Evolutionary conservation across 2,113 vertebrate species (phyloP), one percentile per base, ranked within the genome.

Genomic region (Petrocephalus zakoni): DNA sequence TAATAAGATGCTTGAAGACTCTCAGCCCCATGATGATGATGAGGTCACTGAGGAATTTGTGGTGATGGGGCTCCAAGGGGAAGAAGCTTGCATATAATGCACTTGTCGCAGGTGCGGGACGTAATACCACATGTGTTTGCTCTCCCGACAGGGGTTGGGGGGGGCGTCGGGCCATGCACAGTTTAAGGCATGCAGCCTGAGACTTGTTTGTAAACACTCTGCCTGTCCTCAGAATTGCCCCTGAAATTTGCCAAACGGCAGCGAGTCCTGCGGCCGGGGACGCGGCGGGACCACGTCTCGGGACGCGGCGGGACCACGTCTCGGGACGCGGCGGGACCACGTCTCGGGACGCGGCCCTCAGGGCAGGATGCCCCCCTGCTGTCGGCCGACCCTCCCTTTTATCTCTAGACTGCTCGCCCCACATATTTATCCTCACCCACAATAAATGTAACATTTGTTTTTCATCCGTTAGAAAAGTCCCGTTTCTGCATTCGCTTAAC

Each of bases 181-280:
- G 61, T 25, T 64, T 64, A 64, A 64, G 92, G 89, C 92, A 37
- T 92, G 95, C 95, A 97, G 96, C 94, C 93, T 34, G 95, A 96
- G 94, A 93, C 95, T 97, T 97, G 95, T 97, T 97, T 93, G 97
- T 97, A 97, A 97, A 97, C 95, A 96, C 95, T 97, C 96, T 97
- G 96, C 94, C 90, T 94, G 97, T 96, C 96, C 95, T 97, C 96
- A 96, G 95, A 95, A 93, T 94, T 93, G 93, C 95, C 95, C 94
- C 82, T 0, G 95, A 96, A 95, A 95, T 95, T 96, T 95, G 91
- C 89, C 92, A 96, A 96, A 96, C 96, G 95, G 96, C 95, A 95
- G 91, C 93, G 94, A 96, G 96, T 97, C 97, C 97, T 97, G 96
- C 95, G 96, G 95, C 93, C 91, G 90, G 96, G 97, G 97, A 97